These are phyloP conservation scores for Sardinella longiceps DNA, from an alignment of 2,797 vertebrate species.

Conservation along the genomic window DNA sequence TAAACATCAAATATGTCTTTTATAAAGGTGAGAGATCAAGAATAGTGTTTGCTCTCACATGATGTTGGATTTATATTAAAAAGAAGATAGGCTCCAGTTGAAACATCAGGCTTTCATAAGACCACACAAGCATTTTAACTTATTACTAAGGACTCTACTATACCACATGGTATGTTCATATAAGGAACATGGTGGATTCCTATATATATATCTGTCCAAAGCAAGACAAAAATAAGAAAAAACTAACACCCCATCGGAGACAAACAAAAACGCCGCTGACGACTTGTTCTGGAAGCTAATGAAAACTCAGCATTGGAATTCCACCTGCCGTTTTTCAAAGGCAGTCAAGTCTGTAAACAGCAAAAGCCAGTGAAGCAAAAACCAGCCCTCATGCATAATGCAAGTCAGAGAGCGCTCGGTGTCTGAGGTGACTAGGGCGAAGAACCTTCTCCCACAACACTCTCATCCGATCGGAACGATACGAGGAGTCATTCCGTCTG, in stretches of 20 bases:
- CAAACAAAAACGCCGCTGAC: not conserved
- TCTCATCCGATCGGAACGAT: not conserved
- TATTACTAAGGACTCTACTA: no score
- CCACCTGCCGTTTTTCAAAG: not conserved
- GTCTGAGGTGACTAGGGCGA: not conserved
- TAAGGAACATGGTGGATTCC: not conserved
- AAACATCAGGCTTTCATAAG: not conserved
- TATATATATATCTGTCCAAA: not conserved
- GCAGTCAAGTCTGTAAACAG: not conserved
- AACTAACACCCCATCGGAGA: not conserved
- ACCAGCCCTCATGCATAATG: not conserved
- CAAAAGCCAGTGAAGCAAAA: not conserved
- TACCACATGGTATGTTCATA: not conserved
- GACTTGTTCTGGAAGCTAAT: not conserved
- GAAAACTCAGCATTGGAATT: not conserved
- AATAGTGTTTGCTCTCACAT: not conserved
- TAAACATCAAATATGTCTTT: not conserved
- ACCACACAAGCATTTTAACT: no score
- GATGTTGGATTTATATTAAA: no score
- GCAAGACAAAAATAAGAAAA: not conserved
- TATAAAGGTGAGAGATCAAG: not conserved
- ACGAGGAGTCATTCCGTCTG: not conserved
- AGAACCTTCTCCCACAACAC: not conserved
- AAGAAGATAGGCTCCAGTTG: not conserved
- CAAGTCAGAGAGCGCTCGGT: not conserved